Evolutionary conservation across 64 coral and sea anemone genomes (phyloP).

Genomic region (Montipora sp.): DNA sequence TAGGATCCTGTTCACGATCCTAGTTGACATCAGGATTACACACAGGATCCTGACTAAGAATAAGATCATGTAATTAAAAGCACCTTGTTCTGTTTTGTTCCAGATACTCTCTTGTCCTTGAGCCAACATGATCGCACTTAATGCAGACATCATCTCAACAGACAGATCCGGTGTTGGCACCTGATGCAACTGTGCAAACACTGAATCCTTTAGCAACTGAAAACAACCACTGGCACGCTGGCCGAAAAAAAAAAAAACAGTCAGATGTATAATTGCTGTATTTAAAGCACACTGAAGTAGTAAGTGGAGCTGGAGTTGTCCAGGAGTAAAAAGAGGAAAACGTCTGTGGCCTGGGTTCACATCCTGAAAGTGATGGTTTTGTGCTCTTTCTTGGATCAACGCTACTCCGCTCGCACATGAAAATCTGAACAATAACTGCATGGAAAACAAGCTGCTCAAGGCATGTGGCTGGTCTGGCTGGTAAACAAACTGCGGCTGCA

Average conservation of each 20-base stretch:
- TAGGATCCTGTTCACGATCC: too few species aligned
- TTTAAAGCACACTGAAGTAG: background rate
- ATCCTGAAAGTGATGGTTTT: too few species aligned
- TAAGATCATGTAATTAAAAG: background rate
- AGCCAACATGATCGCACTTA: slow-evolving; percentile 85
- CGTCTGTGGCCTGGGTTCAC: too few species aligned
- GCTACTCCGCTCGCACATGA: too few species aligned
- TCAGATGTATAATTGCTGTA: background rate
- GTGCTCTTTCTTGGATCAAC: too few species aligned
- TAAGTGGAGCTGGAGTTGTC: background rate
- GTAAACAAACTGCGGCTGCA: too few species aligned
- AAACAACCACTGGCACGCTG: slow-evolving; percentile 89
- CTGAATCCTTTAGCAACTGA: slow-evolving; percentile 82
- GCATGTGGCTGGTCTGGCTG: too few species aligned
- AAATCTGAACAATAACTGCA: too few species aligned
- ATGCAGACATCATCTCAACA: slow-evolving; percentile 81
- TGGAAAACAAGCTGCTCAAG: too few species aligned
- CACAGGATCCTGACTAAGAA: background rate
- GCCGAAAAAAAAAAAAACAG: background rate
- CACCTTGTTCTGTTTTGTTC: slow-evolving; percentile 95
- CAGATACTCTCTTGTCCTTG: slow-evolving; percentile 98
- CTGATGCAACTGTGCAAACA: slow-evolving; percentile 89
- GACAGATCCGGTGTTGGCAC: slow-evolving; percentile 95
- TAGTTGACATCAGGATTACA: too few species aligned
- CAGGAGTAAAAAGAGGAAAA: too few species aligned